Percentiles rank a stretch among this genome's conserved stretches.
phyloP scores from a whole-genome alignment of 2,797 vertebrate species.

The Brachyrhaphis roseni region DNA sequence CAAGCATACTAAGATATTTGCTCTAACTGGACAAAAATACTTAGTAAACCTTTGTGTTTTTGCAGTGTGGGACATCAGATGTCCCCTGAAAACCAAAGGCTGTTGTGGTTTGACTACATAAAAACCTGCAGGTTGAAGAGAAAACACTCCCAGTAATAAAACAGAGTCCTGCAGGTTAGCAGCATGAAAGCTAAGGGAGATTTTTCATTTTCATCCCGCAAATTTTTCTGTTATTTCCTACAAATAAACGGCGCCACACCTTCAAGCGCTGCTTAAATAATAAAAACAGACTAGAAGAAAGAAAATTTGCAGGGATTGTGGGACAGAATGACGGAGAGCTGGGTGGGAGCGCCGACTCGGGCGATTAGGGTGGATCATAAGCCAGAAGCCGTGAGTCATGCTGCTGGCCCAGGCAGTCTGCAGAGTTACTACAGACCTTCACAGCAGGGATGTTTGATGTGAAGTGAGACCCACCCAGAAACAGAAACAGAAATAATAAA shows the following conservation, averaged over 20 bases:
- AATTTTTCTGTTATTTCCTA: not conserved
- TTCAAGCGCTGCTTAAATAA: not conserved
- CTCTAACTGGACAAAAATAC: too few species aligned
- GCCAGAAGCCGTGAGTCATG: slow-evolving; percentile 57
- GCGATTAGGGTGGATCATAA: slow-evolving; percentile 28
- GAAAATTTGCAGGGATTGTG: slow-evolving; percentile 3
- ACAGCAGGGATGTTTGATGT: slow-evolving; percentile 65
- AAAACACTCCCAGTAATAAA: slow-evolving; percentile 51
- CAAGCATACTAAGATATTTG: too few species aligned
- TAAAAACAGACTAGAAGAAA: slow-evolving; percentile 13
- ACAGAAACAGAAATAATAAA: not conserved
- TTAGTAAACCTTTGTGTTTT: too few species aligned
- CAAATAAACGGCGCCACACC: not conserved
- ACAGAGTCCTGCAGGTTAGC: slow-evolving; percentile 12
- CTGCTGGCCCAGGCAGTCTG: slow-evolving; percentile 30
- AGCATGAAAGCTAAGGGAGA: not conserved
- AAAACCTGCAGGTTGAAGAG: slow-evolving; percentile 3
- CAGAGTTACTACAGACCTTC: slow-evolving; percentile 51
- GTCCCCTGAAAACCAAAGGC: not conserved
- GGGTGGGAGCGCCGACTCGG: slow-evolving; percentile 10
- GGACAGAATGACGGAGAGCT: not conserved
- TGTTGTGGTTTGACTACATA: not conserved
- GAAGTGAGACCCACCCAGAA: slow-evolving; percentile 51
- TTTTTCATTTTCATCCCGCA: not conserved
- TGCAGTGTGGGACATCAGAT: not conserved